Base-by-base conservation (phyloP, 2,888 invertebrate species). In the Lepidochrysops patricia region DNA sequence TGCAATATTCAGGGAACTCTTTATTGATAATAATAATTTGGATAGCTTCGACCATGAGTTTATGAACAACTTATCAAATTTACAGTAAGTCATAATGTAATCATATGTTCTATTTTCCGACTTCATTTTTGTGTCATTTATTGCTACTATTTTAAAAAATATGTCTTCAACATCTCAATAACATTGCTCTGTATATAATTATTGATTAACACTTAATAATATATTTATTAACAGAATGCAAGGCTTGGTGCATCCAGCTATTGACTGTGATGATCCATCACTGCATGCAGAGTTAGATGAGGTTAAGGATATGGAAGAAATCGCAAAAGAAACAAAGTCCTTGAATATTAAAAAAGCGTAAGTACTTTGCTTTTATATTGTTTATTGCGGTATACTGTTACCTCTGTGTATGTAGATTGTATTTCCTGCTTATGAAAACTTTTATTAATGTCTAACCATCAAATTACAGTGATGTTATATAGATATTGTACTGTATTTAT, bases 11-110 rank as follows among this genome's bases (percentile, higher is more conserved):
- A 80, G 80, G 66, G 82, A 88, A 62, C 64, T 88, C 52, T 87
- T 89, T 71, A 68, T 82, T 50, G 87, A 86, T 32, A 87, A 83
- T 54, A 80, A 84, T 57, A 80, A 85, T 32, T 67, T 85, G 61
- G 85, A 85, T 67, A 80, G 74, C 63, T 86, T 81, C 72, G 88
- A 89, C 62, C 84, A 84, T 34, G 86, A 89, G 61, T 71, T 87
- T 4, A 77, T 89, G 76, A 74, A 71, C 61, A 82, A 88, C 61
- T 74, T 87, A 56, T 73, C 82, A 43, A 77, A 70, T 69, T 75
- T 87, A 64, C 85, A 87, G 90, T 90, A 74, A 87, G 89, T 86
- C 68, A 60, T 60, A 68, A 60, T 60, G 1, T 26, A n/a, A 4
- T n/a, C n/a, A 29, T 26, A n/a, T n/a, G n/a, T n/a, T n/a, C n/a